Evolutionary conservation across 92 coral and sea anemone genomes (phyloP), one percentile per base, ranked within the genome.

Genomic region (Chrysogorgia sp.): DNA sequence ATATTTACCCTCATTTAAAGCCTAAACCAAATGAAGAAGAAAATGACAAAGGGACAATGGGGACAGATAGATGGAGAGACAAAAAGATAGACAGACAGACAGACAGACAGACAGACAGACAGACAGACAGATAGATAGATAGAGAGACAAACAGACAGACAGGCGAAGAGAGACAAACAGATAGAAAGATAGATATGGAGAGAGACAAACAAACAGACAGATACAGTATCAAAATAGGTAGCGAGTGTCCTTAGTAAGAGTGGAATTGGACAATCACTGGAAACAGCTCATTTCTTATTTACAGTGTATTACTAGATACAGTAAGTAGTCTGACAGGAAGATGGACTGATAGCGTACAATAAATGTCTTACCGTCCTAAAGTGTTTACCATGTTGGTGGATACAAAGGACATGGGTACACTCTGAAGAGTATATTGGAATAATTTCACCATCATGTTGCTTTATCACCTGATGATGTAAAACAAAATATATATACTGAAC

Each of bases 331-430:
- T n/a, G n/a, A n/a, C n/a, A n/a, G n/a, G n/a, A n/a, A n/a, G n/a
- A n/a, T n/a, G n/a, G n/a, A n/a, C n/a, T n/a, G n/a, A n/a, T n/a
- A n/a, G n/a, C n/a, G n/a, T n/a, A n/a, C n/a, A n/a, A n/a, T n/a
- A n/a, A n/a, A n/a, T n/a, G n/a, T n/a, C 13, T 8, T 75, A 92
- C 97, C 96, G 83, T 75, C 24, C 63, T 64, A 77, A 67, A 91
- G 26, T 91, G 19, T 23, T 67, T 82, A 8, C 97, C 93, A 57
- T 75, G 87, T 55, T 94, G 96, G 63, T 94, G 84, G 9, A 90
- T 70, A 20, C 97, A 89, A 19, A 94, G 67, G 12, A 94, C 58
- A 72, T 94, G 98, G 1, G 98, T 94, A 28, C 92, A 90, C n/a
- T 86, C 76, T 15, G 76, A 59, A 15, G 96, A 79, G 79, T 94